phyloP scores from a whole-genome alignment of 2,797 vertebrate species.

The Nannoperca australis region DNA sequence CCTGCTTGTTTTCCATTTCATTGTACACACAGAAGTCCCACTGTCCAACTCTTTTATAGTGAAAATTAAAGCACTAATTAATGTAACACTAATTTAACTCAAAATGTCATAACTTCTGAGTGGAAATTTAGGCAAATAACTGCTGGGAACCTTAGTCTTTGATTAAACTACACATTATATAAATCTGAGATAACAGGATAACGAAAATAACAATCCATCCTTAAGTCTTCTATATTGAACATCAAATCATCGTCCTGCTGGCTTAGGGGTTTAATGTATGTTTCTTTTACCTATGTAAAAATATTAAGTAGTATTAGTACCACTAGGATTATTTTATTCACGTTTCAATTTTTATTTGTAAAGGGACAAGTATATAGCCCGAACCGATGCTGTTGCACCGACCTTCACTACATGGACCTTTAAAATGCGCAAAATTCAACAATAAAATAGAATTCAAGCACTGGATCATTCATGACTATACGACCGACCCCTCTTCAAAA shows the following conservation, averaged over 20 bases:
- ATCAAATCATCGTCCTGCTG: background rate
- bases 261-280: background rate
- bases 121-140: background rate
- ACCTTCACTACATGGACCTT: background rate
- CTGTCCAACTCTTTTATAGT: background rate
- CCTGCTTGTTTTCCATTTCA: constrained; percentile 37
- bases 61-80: background rate
- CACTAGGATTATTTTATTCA: background rate
- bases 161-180: background rate
- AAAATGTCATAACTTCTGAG: background rate
- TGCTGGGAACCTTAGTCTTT: background rate
- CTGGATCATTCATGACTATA: background rate
- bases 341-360: background rate
- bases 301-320: background rate
- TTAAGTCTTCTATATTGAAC: background rate
- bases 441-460: background rate
- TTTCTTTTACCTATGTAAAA: background rate
- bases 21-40: constrained; percentile 11
- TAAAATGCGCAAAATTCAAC: background rate
- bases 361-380: background rate
- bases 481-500: background rate
- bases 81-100: background rate
- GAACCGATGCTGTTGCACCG: background rate
- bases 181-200: background rate
- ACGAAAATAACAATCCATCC: too few species aligned